Evolutionary conservation across 1,140 invertebrate genomes (phyloP).

Genomic region (Eriosoma lanigerum): DNA sequence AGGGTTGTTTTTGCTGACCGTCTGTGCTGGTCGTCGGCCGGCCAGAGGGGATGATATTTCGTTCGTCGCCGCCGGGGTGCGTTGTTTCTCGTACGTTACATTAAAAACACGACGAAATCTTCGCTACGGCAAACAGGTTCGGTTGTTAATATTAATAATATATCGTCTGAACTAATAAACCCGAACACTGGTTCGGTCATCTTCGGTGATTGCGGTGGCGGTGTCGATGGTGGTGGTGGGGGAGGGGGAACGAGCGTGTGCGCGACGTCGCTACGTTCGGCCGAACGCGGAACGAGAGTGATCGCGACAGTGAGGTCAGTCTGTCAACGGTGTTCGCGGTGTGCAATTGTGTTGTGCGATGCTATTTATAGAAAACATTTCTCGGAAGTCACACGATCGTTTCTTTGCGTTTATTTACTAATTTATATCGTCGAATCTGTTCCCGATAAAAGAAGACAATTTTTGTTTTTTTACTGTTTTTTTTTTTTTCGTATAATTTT

Average conservation of each 20-base stretch:
- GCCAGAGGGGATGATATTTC: conserved; percentile 19
- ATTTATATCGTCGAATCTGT: too few relatives aligned
- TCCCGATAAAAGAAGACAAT: too few relatives aligned
- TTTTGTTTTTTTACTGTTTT: too few relatives aligned
- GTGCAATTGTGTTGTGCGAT: not conserved
- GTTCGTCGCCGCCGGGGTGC: conserved; percentile 18
- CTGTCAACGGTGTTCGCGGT: not conserved
- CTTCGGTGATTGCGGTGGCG: not conserved
- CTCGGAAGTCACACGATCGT: too few relatives aligned
- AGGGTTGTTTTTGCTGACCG: conserved; percentile 12
- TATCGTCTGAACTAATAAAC: not conserved
- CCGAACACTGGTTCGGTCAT: not conserved
- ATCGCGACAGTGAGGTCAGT: conserved; percentile 12
- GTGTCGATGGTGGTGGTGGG: not conserved
- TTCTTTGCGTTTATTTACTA: not conserved
- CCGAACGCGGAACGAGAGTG: not conserved
- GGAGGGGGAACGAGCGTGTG: conserved; percentile 2
- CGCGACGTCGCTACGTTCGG: not conserved
- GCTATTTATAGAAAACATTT: not conserved
- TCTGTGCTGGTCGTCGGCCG: not conserved
- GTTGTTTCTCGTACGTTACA: not conserved
- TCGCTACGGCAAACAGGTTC: conserved; percentile 5
- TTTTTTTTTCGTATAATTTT: not conserved
- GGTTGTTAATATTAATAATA: not conserved
- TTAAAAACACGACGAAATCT: not conserved